A percentile compares a stretch with the other conserved stretches of the same genome.
These are phyloP conservation scores for Myrmophylax atrothorax DNA, from an alignment of 2,113 vertebrate genomes.

Conservation along the genomic window DNA sequence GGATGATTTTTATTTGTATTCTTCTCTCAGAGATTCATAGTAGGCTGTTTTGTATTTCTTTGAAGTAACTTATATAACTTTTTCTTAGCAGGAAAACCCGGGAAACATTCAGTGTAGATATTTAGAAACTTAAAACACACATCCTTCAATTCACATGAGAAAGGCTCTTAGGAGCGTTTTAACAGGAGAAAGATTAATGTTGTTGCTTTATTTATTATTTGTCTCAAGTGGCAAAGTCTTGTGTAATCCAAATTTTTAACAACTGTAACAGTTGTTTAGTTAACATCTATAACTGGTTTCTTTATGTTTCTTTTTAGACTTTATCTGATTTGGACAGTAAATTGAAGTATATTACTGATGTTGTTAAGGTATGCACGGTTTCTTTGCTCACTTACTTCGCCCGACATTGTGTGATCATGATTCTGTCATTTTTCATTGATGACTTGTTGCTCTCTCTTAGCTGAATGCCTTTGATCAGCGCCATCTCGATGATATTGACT, in stretches of 20 bases:
- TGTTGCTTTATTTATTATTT: not conserved
- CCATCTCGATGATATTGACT: conserved; percentile 93
- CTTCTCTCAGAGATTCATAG: not conserved
- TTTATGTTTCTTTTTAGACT: conserved; percentile 74
- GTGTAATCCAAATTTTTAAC: not conserved
- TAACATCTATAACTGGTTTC: not conserved
- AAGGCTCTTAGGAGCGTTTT: not conserved
- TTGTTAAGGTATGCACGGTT: conserved; percentile 81
- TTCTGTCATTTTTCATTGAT: not conserved
- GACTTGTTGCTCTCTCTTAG: conserved; percentile 63
- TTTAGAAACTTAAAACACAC: not conserved
- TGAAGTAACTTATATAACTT: not conserved
- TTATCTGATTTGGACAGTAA: conserved; percentile 85
- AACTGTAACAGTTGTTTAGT: not conserved
- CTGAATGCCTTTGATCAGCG: conserved; percentile 91
- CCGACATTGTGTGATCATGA: not conserved
- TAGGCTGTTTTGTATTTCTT: not conserved
- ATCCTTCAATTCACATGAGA: not conserved
- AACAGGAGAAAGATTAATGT: not conserved
- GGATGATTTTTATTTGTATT: not conserved
- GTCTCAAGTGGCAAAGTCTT: not conserved
- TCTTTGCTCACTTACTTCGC: not conserved
- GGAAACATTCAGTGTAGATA: not conserved
- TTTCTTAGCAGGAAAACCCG: not conserved
- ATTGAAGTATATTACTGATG: conserved; percentile 86